phyloP scores from a whole-genome alignment of 2,888 invertebrate species.

The Chymomyza caudatula region DNA sequence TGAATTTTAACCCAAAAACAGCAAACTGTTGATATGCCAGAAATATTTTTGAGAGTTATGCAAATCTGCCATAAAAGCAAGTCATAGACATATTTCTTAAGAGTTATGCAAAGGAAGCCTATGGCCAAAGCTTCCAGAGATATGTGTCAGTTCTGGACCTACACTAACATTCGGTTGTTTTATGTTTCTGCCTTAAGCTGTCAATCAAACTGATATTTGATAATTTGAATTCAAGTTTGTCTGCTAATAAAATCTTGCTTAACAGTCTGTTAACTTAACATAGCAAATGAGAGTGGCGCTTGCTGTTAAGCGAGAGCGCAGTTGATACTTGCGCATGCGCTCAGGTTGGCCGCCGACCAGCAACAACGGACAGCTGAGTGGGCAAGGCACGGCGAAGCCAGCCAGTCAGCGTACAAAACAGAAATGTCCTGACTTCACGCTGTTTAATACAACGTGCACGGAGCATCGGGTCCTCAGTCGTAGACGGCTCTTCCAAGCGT shows the following conservation, averaged over 20 bases:
- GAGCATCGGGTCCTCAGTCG: slow-evolving; percentile 62
- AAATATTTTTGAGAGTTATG: too few relatives aligned
- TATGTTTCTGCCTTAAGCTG: too few relatives aligned
- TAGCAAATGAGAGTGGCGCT: slow-evolving; percentile 2
- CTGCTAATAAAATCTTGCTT: not conserved
- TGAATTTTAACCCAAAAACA: too few relatives aligned
- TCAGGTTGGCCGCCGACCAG: slow-evolving; percentile 36
- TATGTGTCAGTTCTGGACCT: too few relatives aligned
- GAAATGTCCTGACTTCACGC: slow-evolving; percentile 60
- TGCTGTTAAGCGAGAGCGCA: slow-evolving; percentile 16
- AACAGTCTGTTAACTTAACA: not conserved
- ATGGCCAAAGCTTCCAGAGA: too few relatives aligned
- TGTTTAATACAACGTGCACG: slow-evolving; percentile 56
- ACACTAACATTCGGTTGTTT: too few relatives aligned
- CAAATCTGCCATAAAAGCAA: too few relatives aligned
- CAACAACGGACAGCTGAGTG: slow-evolving; percentile 39
- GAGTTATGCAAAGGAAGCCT: too few relatives aligned
- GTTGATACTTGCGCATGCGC: slow-evolving; percentile 7
- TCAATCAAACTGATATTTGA: too few relatives aligned
- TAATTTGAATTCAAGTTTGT: not conserved
- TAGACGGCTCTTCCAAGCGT: slow-evolving; percentile 67
- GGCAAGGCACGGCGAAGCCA: slow-evolving; percentile 38
- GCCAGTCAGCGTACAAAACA: slow-evolving; percentile 39
- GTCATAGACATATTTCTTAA: too few relatives aligned
- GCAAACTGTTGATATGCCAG: too few relatives aligned